Evolutionary conservation across 1,140 invertebrate species (phyloP).

Genomic region (Drosophila erecta): DNA sequence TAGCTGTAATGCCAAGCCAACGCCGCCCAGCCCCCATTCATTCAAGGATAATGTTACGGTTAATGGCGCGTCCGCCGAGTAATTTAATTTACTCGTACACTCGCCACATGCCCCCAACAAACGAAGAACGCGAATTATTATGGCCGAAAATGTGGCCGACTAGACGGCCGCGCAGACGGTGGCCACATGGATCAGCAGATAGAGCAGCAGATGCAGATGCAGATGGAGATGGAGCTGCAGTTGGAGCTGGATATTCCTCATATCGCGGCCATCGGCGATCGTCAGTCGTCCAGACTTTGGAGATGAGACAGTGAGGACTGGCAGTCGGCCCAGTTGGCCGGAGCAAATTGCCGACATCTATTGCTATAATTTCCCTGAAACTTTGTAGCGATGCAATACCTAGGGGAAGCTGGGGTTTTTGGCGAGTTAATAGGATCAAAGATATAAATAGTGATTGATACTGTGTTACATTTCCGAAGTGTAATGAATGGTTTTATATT

Average conservation of each 20-base stretch:
- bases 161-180: slow-evolving; percentile 34
- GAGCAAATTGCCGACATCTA: slow-evolving; percentile 23
- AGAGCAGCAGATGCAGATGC: slow-evolving; percentile 17
- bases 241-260: slow-evolving; percentile 16
- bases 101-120: slow-evolving; percentile 53
- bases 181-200: slow-evolving; percentile 5
- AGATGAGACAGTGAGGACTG: slow-evolving; percentile 37
- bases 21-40: slow-evolving; percentile 57
- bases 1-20: slow-evolving; percentile 61
- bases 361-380: slow-evolving; percentile 28
- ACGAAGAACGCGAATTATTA: slow-evolving; percentile 62
- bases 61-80: slow-evolving; percentile 56
- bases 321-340: slow-evolving; percentile 24
- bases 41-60: slow-evolving; percentile 75
- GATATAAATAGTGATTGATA: slow-evolving; percentile 13
- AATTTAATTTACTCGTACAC: slow-evolving; percentile 68
- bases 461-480: background rate
- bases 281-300: slow-evolving; percentile 35
- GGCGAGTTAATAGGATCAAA: slow-evolving; percentile 18
- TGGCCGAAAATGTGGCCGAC: slow-evolving; percentile 26
- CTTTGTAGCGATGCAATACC: slow-evolving; percentile 16
- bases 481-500: background rate
- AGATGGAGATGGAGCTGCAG: slow-evolving; percentile 5
- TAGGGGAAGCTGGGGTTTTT: slow-evolving; percentile 1
- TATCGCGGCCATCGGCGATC: slow-evolving; percentile 28